Evolutionary conservation across 2,113 vertebrate genomes (phyloP), one percentile per base, ranked within the genome.

Genomic region (Callaeas wilsoni): DNA sequence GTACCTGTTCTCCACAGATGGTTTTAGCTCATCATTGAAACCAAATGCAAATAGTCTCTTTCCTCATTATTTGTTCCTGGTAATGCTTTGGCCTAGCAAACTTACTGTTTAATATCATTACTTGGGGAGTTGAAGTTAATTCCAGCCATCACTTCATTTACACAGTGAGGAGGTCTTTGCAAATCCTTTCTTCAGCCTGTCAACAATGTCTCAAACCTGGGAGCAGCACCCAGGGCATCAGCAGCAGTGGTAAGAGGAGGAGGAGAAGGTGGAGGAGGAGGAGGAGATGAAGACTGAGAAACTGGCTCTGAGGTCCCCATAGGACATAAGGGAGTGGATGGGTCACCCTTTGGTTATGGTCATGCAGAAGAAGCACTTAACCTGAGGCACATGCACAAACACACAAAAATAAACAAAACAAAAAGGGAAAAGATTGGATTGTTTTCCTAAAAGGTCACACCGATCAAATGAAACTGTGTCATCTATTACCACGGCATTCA

Each of bases 351-450:
- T 97, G 93, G 96, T 97, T 97, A 97, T 97, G 96, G 96, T 96
- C 97, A 97, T 96, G 97, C 96, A 97, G 98, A 96, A 96, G 97
- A 83, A 95, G 96, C 70, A 94, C 95, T 97, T 98, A 97, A 98
- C 98, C 98, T 98, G 96, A 95, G 97, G 97, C 89, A 96, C 96
- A 97, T 93, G 92, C 93, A 97, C 95, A 96, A 97, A 98, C 82
- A 98, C 95, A 97, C 92, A 97, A 97, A 96, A 97, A 97, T 93
- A 97, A 96, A 96, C 94, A 95, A 93, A 96, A 96, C 85, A 95
- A 87, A 94, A 96, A 90, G 91, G 94, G 64, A 96, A 94, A 94
- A 96, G 94, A 95, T 93, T 85, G 96, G 97, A 91, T 91, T 75
- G 91, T 95, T 96, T 94, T 94, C 77, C 92, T 94, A 75, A 97